Conservation (phyloP, 2,888 invertebrate species). For the Cerceris rybyensis region DNA sequence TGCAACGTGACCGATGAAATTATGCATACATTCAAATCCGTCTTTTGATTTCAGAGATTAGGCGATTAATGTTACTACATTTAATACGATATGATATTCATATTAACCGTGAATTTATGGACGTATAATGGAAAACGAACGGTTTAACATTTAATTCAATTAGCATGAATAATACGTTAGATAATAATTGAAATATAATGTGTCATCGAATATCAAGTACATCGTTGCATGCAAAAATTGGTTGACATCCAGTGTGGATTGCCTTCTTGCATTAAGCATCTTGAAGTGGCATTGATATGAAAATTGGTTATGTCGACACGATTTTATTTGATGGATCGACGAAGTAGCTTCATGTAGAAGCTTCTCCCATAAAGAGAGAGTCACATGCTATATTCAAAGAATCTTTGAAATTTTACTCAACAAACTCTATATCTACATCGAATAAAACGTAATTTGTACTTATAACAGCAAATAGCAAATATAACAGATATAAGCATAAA, state of each 20-base stretch:
- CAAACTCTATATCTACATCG: neutral
- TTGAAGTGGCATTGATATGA: conserved; percentile 58
- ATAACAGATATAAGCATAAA: no score
- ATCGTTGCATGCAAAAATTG: conserved; percentile 19
- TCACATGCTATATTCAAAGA: neutral
- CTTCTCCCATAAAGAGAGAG: conserved; percentile 4
- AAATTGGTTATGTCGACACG: conserved; percentile 51
- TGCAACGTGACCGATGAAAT: no score
- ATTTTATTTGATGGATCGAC: conserved; percentile 47
- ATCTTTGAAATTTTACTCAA: neutral
- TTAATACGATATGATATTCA: neutral
- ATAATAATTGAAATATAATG: neutral
- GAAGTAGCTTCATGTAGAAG: conserved; percentile 26
- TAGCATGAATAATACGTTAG: neutral
- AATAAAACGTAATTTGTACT: no score
- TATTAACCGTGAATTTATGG: neutral
- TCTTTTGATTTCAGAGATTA: no score
- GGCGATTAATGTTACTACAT: neutral
- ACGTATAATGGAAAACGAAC: neutral
- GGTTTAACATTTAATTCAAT: neutral
- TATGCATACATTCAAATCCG: no score
- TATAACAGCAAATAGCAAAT: no score
- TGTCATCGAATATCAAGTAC: conserved; percentile 10
- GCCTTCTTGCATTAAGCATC: conserved; percentile 46
- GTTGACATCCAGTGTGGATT: conserved; percentile 48